These are phyloP conservation scores for Chloebia gouldiae DNA, from an alignment of 2,113 vertebrate species.

Conservation along the genomic window DNA sequence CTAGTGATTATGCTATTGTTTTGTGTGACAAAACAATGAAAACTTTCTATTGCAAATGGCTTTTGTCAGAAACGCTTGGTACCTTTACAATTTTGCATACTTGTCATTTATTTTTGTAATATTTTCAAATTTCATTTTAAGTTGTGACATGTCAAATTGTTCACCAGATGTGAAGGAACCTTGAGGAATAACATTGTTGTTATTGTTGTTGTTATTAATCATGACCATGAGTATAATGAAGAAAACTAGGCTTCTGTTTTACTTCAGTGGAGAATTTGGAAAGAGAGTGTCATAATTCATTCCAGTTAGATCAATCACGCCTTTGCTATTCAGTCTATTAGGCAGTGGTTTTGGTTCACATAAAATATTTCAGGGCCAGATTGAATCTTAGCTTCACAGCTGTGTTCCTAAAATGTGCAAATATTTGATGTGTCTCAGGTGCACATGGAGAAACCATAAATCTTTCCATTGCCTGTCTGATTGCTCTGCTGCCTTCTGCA, in stretches of 20 bases:
- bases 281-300: background rate
- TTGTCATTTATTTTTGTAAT: background rate
- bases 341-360: slow-evolving; percentile 25
- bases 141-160: background rate
- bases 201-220: slow-evolving; percentile 51
- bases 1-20: background rate
- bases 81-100: background rate
- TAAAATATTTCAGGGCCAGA: slow-evolving; percentile 13
- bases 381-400: background rate
- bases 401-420: slow-evolving; percentile 45
- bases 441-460: background rate
- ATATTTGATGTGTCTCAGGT: slow-evolving; percentile 54
- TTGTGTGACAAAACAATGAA: background rate
- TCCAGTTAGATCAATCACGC: slow-evolving; percentile 32
- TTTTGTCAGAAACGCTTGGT: background rate
- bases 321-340: slow-evolving; percentile 53
- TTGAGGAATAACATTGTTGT: slow-evolving; percentile 15
- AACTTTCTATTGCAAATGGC: background rate
- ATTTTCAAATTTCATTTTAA: background rate
- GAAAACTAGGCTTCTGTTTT: slow-evolving; percentile 33
- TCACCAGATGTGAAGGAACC: background rate
- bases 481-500: background rate
- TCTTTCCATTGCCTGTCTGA: slow-evolving; percentile 16
- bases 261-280: slow-evolving; percentile 44
- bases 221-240: background rate